phyloP scores from a whole-genome alignment of 2,888 invertebrate species.

The Zygogramma bicolorata region DNA sequence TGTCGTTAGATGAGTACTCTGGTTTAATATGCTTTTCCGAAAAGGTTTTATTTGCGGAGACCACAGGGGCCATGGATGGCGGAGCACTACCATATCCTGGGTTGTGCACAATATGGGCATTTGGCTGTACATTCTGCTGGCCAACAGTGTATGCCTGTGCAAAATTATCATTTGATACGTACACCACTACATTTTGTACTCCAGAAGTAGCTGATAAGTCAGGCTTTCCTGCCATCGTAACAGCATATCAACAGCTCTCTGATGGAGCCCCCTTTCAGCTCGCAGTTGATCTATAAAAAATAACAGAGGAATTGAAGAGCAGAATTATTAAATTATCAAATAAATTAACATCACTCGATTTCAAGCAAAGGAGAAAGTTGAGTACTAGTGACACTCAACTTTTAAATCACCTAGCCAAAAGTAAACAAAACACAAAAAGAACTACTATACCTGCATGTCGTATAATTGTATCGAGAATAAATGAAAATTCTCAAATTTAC shows the following conservation, averaged over 20 bases:
- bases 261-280: constrained; percentile 66
- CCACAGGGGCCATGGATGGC: constrained; percentile 59
- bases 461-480: constrained; percentile 60
- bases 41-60: constrained; percentile 51
- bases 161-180: constrained; percentile 72
- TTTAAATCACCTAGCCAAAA: constrained; percentile 39
- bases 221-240: constrained; percentile 83
- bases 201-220: constrained; percentile 73
- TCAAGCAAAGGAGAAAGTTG: constrained; percentile 20
- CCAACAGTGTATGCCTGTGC: constrained; percentile 69
- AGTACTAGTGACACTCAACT: not conserved
- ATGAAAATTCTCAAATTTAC: constrained; percentile 61
- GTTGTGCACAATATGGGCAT: constrained; percentile 62
- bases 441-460: constrained; percentile 67
- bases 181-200: constrained; percentile 72
- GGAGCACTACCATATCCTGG: constrained; percentile 58
- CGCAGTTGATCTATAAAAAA: constrained; percentile 62
- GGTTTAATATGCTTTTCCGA: constrained; percentile 49
- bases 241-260: constrained; percentile 79
- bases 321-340: constrained; percentile 32
- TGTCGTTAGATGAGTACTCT: constrained; percentile 6
- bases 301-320: not conserved
- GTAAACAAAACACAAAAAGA: constrained; percentile 22
- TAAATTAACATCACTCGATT: too few relatives aligned
- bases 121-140: constrained; percentile 65